phyloP scores from a whole-genome alignment of 2,888 invertebrate genomes.

The Perithous albicinctus region DNA sequence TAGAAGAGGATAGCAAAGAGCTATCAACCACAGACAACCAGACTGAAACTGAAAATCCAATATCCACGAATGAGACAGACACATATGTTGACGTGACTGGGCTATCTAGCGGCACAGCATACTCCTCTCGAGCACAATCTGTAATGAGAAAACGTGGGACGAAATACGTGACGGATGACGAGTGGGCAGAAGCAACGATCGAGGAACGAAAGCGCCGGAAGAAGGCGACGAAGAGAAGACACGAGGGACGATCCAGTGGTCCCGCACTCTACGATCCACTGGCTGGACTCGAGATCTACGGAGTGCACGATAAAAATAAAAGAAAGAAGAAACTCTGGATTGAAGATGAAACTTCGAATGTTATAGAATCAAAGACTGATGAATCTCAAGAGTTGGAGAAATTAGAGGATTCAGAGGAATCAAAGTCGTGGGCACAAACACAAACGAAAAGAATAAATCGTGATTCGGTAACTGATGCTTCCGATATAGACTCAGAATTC shows the following conservation, averaged over 20 bases:
- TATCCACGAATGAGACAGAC: slow-evolving; percentile 35
- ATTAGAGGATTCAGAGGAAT: slow-evolving; percentile 18
- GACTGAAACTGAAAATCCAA: slow-evolving; percentile 29
- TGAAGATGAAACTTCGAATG: slow-evolving; percentile 20
- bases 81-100: slow-evolving; percentile 66
- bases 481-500: background rate
- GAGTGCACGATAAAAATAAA: slow-evolving; percentile 41
- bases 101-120: slow-evolving; percentile 50
- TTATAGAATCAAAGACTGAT: background rate
- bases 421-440: slow-evolving; percentile 10
- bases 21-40: slow-evolving; percentile 50
- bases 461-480: slow-evolving; percentile 35
- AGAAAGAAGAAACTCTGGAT: background rate
- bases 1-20: slow-evolving; percentile 65
- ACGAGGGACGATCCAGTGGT: slow-evolving; percentile 7
- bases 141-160: slow-evolving; percentile 24
- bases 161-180: slow-evolving; percentile 55
- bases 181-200: slow-evolving; percentile 23
- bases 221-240: slow-evolving; percentile 36
- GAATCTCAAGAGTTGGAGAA: background rate
- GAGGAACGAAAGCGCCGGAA: slow-evolving; percentile 25
- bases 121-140: background rate
- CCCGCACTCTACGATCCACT: slow-evolving; percentile 64
- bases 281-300: slow-evolving; percentile 68
- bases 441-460: background rate